Evolutionary conservation across 2,888 invertebrate species (phyloP), one percentile per base, ranked within the genome.

Genomic region (Eupithecia exiguata): DNA sequence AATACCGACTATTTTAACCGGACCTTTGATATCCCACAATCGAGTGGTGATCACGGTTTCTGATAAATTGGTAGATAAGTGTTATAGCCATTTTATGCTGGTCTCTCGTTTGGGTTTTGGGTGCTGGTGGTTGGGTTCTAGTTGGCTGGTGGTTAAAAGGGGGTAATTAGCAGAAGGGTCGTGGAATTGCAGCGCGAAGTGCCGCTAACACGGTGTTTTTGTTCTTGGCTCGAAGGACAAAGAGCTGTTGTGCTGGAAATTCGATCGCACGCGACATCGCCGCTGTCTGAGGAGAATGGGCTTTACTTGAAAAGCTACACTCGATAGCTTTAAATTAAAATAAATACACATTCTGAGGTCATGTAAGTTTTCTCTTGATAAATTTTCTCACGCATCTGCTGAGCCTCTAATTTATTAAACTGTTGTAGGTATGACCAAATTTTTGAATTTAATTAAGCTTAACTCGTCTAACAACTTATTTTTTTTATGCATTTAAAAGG

Each of bases 231-330:
- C 46, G 74, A 77, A 78, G 79, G 79, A 80, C 79, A 80, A 80
- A 79, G 80, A 75, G 75, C 72, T 75, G 90, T 91, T 82, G 81
- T 82, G 81, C 82, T 85, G 86, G 93, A 91, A 92, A 93, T 88
- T 86, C 84, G 90, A 93, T 93, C 87, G 91, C 89, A 91, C 91
- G 93, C 92, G 93, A 93, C 93, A 93, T 76, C 86, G 88, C 83
- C 82, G 76, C 86, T 83, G 81, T 74, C 74, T 73, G 87, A 74
- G 89, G 86, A 88, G 79, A 49, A 68, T 43, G 69, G 72, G 70
- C 9, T 49, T 49, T 49, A 9, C 49, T 25, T 53, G 40, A 18
- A 61, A 1, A 12, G 49, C 36, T 46, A 35, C n/a, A 7, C 2
- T 9, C 4, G 10, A 63, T n/a, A 4, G n/a, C 0, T 38, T 65